These are phyloP conservation scores for Oligia strigilis DNA, from an alignment of 2,888 invertebrate genomes.

Conservation along the genomic window DNA sequence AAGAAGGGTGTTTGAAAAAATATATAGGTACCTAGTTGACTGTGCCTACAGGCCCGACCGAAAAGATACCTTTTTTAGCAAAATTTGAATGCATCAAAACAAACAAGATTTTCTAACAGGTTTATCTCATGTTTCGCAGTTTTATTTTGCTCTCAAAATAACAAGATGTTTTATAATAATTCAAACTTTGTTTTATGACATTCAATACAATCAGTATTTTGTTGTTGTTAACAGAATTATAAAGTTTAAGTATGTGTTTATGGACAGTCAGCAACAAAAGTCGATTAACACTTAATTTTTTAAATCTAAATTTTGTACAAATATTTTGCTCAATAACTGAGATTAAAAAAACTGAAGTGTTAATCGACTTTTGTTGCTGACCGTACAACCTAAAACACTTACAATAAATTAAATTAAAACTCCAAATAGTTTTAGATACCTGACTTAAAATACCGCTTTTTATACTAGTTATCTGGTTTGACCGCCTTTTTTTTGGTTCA, in stretches of 20 bases:
- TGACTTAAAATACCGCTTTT: not conserved
- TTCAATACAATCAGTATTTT: not conserved
- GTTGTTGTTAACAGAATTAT: too few species aligned
- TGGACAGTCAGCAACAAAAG: too few species aligned
- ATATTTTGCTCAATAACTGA: too few species aligned
- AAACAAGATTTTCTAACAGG: conserved; percentile 27
- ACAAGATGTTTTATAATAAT: not conserved
- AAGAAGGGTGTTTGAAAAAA: not conserved
- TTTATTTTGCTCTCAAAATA: conserved; percentile 10
- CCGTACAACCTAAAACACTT: too few species aligned
- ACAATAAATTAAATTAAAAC: not conserved
- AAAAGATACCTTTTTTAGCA: not conserved
- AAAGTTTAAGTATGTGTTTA: not conserved
- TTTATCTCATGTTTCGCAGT: conserved; percentile 4
- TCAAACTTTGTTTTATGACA: not conserved
- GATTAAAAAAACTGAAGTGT: too few species aligned
- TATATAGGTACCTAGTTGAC: too few species aligned
- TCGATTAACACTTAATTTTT: too few species aligned
- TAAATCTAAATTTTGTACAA: too few species aligned
- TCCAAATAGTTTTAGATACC: not conserved
- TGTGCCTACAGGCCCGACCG: too few species aligned
- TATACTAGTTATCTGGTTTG: not conserved
- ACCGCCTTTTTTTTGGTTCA: not conserved
- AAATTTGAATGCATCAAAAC: conserved; percentile 1
- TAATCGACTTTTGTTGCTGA: too few species aligned